Evolutionary conservation across 2,797 vertebrate genomes (phyloP).

Genomic region (Apogon talboti): DNA sequence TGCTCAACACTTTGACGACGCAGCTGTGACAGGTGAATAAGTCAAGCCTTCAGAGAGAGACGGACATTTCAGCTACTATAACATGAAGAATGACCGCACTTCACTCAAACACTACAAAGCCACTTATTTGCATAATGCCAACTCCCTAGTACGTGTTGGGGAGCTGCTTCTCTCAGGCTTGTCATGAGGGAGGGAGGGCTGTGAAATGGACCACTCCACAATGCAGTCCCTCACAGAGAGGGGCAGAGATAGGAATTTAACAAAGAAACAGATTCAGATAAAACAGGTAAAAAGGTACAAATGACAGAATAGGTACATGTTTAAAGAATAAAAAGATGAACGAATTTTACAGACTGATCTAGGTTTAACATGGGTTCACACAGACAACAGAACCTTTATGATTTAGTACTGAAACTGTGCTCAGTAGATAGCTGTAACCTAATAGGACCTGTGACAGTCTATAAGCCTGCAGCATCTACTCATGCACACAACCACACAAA

Average conservation of each 20-base stretch:
- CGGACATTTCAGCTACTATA: constrained; percentile 21
- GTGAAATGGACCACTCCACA: constrained; percentile 50
- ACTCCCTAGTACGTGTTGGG: constrained; percentile 11
- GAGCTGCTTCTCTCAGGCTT: constrained; percentile 21
- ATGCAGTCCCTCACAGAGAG: constrained; percentile 35
- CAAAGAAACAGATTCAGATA: constrained; percentile 63
- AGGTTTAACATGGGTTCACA: constrained; percentile 3
- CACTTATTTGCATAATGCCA: neutral
- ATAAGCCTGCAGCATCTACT: neutral
- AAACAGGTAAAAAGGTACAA: constrained; percentile 63
- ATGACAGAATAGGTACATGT: constrained; percentile 49
- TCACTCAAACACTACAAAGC: constrained; percentile 18
- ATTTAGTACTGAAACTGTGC: neutral
- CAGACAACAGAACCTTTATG: neutral
- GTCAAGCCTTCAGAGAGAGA: neutral
- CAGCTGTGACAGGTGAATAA: neutral
- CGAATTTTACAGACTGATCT: neutral
- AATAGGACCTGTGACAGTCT: constrained; percentile 9
- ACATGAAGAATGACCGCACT: constrained; percentile 22
- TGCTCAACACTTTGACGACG: constrained; percentile 1
- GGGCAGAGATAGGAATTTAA: constrained; percentile 46
- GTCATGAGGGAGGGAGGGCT: constrained; percentile 22
- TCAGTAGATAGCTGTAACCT: no score
- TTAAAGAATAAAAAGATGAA: constrained; percentile 52
- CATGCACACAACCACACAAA: neutral